Evolutionary conservation across 2,797 vertebrate genomes (phyloP), one percentile per base, ranked within the genome.

Genomic region (Anguilla megastoma): DNA sequence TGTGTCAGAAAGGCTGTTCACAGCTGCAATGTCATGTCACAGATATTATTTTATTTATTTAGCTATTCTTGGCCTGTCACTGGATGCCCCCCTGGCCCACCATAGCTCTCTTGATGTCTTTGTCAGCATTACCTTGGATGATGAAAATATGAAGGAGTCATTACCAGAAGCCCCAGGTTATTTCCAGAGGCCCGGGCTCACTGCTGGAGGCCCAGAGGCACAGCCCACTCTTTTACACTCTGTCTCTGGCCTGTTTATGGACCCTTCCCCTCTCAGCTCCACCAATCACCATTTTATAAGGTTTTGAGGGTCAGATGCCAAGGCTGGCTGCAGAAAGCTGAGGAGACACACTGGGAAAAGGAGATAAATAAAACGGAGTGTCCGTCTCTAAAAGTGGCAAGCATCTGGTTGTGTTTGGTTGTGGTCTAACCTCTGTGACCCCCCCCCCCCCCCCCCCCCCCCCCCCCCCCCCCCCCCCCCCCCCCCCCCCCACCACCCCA

Each of bases 341-440:
- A 3, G 45, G 1, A 82, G 24, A 50, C 45, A 50, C 79, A 50
- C 79, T 24, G 21, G 41, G 79, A 18, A 12, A n/a, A 82, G 2
- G 45, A 50, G 79, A 82, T 76, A 41, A 50, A 50, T 82, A 50
- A 48, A 82, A 82, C 0, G 1, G 18, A 82, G 41, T n/a, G 45
- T 7, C 79, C 18, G 18, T 50, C 45, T 82, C 41, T 48, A 21
- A 41, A 21, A 76, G 74, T 14, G 7, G 33, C 0, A 16, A 76
- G 36, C 79, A 82, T 82, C 79, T 82, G 79, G 79, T 82, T 82
- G 79, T 48, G 79, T 50, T 82, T 82, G 79, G 79, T n/a, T 50
- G 79, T 50, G 45, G 21, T 82, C 21, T 50, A n/a, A 50, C 45
- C 41, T 50, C 18, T 2, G 1, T 82, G 79, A 82, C 79, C 79